Percentiles rank a stretch among this genome's conserved stretches.
phyloP scores from a whole-genome alignment of 2,888 invertebrate genomes.

The Caradrina clavipalpis region DNA sequence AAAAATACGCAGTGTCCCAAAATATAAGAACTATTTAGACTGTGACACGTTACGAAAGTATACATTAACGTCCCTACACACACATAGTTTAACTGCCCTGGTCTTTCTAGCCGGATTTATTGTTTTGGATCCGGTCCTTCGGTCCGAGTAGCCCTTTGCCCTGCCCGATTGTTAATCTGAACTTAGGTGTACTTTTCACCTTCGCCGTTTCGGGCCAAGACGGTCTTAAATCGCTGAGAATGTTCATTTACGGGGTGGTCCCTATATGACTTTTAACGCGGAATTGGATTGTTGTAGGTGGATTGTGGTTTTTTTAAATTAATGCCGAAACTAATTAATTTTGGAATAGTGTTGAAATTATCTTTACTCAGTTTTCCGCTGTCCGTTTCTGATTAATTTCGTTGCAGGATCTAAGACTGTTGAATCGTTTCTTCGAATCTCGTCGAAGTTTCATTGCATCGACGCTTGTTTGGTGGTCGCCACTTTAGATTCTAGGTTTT shows the following conservation, averaged over 20 bases:
- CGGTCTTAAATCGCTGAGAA: conserved; percentile 77
- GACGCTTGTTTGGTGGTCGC: too few species aligned
- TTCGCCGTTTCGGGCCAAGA: conserved; percentile 75
- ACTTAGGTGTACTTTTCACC: conserved; percentile 88
- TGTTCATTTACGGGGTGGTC: conserved; percentile 72
- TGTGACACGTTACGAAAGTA: conserved; percentile 53
- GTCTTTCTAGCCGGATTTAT: conserved; percentile 76
- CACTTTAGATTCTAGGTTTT: too few species aligned
- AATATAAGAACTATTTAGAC: conserved; percentile 17
- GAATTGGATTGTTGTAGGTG: conserved; percentile 39
- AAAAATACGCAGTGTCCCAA: too few species aligned
- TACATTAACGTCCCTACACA: conserved; percentile 50
- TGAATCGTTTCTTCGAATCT: too few species aligned
- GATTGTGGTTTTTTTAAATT: background rate
- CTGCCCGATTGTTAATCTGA: conserved; percentile 85
- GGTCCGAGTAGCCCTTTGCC: conserved; percentile 74
- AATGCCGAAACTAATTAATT: background rate
- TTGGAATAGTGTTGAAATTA: conserved; percentile 5
- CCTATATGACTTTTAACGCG: conserved; percentile 42
- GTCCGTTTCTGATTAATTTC: too few species aligned
- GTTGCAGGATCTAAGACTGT: too few species aligned
- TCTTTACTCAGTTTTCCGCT: too few species aligned
- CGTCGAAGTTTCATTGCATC: too few species aligned
- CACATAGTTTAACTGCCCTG: conserved; percentile 56
- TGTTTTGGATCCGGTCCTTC: conserved; percentile 72